A percentile compares a stretch with the other conserved stretches of the same genome.
These are phyloP conservation scores for Tragelaphus strepsiceros DNA, from an alignment of 2,113 vertebrate genomes.

Conservation along the genomic window DNA sequence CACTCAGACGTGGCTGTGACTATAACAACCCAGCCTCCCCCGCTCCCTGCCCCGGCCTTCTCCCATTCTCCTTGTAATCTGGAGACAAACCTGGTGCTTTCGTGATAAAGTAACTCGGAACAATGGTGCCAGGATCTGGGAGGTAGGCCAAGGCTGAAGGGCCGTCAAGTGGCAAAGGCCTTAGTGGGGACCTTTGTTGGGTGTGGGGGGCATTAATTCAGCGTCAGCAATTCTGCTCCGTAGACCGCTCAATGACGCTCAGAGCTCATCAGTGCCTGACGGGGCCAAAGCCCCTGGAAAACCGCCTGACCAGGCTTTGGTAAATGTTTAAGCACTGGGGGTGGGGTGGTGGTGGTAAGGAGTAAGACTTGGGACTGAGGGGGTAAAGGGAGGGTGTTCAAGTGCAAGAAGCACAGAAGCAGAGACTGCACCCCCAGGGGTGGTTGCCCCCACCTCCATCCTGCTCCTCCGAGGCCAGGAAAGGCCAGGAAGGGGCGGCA, in stretches of 20 bases:
- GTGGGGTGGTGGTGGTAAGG: not conserved
- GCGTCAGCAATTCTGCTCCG: not conserved
- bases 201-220: not conserved
- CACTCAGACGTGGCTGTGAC: not conserved
- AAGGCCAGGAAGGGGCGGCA: not conserved
- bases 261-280: not conserved
- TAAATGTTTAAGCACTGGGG: not conserved
- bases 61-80: not conserved
- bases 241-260: not conserved
- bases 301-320: not conserved
- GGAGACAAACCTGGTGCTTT: not conserved
- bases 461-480: not conserved
- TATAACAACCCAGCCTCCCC: too few relatives aligned
- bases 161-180: not conserved
- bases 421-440: not conserved
- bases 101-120: not conserved
- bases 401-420: not conserved
- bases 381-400: not conserved
- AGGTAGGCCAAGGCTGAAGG: not conserved
- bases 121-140: not conserved
- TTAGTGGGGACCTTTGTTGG: not conserved
- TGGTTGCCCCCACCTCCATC: not conserved
- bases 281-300: not conserved
- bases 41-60: fast-evolving
- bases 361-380: not conserved